These are phyloP conservation scores for Cacatua alba DNA, from an alignment of 2,113 vertebrate genomes.

Conservation along the genomic window DNA sequence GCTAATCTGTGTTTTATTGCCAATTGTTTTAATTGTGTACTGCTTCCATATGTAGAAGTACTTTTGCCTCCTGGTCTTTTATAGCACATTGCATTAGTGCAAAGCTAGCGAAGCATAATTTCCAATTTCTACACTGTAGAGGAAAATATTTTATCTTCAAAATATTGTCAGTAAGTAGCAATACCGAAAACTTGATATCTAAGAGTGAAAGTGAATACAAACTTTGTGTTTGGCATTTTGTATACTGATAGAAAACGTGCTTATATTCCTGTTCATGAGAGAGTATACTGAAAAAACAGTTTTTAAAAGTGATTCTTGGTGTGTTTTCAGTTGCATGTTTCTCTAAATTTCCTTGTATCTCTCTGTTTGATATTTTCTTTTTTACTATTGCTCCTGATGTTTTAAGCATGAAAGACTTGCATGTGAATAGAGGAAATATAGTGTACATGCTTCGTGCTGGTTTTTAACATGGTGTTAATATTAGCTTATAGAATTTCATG, in stretches of 20 bases:
- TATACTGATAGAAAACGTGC: neutral
- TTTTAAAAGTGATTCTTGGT: neutral
- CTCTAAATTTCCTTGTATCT: neutral
- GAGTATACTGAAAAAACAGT: neutral
- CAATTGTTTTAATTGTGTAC: neutral
- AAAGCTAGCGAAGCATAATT: neutral
- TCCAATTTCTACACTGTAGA: neutral
- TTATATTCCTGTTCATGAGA: neutral
- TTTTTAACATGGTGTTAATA: neutral
- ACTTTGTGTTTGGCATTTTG: neutral
- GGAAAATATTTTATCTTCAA: neutral
- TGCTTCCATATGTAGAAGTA: neutral
- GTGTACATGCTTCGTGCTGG: accelerated
- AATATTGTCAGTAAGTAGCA: neutral
- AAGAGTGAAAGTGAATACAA: neutral
- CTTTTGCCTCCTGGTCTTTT: neutral
- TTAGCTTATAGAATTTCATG: neutral
- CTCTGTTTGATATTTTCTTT: neutral
- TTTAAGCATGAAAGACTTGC: neutral
- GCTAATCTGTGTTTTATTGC: neutral
- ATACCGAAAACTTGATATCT: neutral
- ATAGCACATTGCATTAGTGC: neutral
- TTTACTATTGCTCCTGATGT: neutral
- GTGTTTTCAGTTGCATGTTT: neutral
- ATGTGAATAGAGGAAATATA: neutral